These are phyloP conservation scores for Standfussiana lucernea DNA, from an alignment of 2,888 invertebrate genomes.

Conservation along the genomic window DNA sequence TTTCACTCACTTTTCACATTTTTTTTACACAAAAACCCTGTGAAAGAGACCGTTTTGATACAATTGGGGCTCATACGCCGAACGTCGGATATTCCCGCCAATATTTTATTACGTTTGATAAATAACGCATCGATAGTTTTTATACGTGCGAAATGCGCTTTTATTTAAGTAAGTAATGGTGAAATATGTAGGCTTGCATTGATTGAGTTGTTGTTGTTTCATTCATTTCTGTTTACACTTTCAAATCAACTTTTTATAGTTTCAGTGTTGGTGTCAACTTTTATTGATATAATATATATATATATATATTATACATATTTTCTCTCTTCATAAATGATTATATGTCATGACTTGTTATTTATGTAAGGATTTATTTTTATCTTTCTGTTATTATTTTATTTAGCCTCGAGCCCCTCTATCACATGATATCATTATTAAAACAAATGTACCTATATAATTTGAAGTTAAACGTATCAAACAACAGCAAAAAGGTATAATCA, in stretches of 20 bases:
- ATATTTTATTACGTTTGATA: slow-evolving; percentile 58
- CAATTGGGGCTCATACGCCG: slow-evolving; percentile 62
- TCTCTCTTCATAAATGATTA: background rate
- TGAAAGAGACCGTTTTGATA: slow-evolving; percentile 76
- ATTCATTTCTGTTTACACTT: background rate
- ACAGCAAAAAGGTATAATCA: background rate
- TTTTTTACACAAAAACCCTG: slow-evolving; percentile 71
- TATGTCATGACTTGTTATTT: background rate
- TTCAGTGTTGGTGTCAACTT: background rate
- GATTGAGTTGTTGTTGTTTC: slow-evolving; percentile 21
- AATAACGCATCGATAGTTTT: slow-evolving; percentile 50
- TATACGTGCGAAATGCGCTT: slow-evolving; percentile 15
- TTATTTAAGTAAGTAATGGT: slow-evolving; percentile 36
- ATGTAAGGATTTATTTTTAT: too few species aligned
- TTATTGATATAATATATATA: too few species aligned
- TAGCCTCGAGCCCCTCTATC: background rate
- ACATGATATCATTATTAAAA: background rate
- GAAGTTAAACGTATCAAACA: background rate
- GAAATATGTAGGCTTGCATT: slow-evolving; percentile 4
- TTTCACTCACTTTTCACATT: slow-evolving; percentile 85
- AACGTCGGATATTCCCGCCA: slow-evolving; percentile 55
- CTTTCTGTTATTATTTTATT: too few species aligned
- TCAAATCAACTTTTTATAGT: background rate
- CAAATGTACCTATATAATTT: background rate
- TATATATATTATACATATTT: too few species aligned